Percentiles rank a stretch among this genome's conserved stretches.
Conservation (phyloP, 1,140 invertebrate genomes). For the Drosophila littoralis region DNA sequence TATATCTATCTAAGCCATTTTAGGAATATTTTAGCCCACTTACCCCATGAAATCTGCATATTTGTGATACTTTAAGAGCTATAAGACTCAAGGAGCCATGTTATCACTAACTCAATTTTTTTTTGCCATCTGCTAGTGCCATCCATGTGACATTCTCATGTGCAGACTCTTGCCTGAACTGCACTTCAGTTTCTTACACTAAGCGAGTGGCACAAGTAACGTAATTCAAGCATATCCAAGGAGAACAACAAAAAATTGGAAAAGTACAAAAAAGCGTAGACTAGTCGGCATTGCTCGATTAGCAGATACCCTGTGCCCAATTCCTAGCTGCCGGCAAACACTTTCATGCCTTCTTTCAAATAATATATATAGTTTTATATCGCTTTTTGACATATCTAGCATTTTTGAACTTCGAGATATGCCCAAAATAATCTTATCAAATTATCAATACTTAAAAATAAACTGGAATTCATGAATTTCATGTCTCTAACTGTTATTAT, state of each 20-base stretch:
- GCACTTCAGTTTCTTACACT: slow-evolving; percentile 20
- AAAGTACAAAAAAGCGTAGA: slow-evolving; percentile 7
- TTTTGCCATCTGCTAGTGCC: slow-evolving; percentile 8
- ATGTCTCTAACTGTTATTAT: no score
- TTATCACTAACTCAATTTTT: slow-evolving; percentile 34
- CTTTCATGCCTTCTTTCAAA: neutral
- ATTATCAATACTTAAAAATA: no score
- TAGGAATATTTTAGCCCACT: neutral
- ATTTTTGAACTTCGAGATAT: no score
- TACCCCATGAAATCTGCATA: slow-evolving; percentile 1
- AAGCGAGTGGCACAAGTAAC: slow-evolving; percentile 32
- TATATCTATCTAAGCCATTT: neutral
- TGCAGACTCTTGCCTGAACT: slow-evolving; percentile 12
- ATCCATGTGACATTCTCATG: slow-evolving; percentile 10
- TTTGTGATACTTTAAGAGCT: slow-evolving; percentile 12
- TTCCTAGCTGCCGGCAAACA: neutral
- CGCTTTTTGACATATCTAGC: no score
- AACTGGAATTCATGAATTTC: neutral
- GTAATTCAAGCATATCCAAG: slow-evolving; percentile 26
- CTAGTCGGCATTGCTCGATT: neutral
- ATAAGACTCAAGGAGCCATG: slow-evolving; percentile 11
- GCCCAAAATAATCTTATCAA: no score
- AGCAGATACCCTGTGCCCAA: neutral
- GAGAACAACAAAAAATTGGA: slow-evolving; percentile 2
- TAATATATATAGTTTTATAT: no score